Conservation (phyloP, 1,140 invertebrate species). For the Calosoma granatense region DNA sequence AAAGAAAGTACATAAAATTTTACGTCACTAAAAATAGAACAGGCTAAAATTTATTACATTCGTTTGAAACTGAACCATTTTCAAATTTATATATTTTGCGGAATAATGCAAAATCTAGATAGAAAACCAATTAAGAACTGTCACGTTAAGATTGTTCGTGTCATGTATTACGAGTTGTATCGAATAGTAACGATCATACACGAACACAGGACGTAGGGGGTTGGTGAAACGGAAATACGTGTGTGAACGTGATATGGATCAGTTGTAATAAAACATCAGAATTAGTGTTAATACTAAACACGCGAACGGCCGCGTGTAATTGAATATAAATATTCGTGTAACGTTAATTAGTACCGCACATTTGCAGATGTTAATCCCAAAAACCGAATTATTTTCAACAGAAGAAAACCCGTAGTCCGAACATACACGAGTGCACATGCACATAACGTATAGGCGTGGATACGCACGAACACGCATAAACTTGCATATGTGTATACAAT, state of each 20-base stretch:
- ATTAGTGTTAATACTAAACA: not conserved
- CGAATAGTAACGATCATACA: not conserved
- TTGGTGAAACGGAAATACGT: not conserved
- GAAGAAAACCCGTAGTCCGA: not conserved
- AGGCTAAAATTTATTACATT: too few relatives aligned
- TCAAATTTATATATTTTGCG: too few relatives aligned
- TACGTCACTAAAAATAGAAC: too few relatives aligned
- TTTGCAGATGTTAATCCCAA: not conserved
- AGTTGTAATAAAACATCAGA: not conserved
- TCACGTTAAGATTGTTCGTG: not conserved
- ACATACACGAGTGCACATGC: not conserved
- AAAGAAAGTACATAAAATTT: too few relatives aligned
- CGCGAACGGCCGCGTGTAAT: not conserved
- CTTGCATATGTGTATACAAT: too few relatives aligned
- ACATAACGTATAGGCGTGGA: not conserved
- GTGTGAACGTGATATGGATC: not conserved
- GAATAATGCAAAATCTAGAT: too few relatives aligned
- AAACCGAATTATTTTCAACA: not conserved
- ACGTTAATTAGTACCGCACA: not conserved
- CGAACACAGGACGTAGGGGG: not conserved
- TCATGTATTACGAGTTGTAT: not conserved
- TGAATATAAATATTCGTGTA: not conserved
- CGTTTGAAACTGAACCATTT: too few relatives aligned
- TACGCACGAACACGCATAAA: not conserved
- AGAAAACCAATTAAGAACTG: not conserved